Evolutionary conservation across 2,888 invertebrate genomes (phyloP).

Genomic region (Aleiodes leptofemur): DNA sequence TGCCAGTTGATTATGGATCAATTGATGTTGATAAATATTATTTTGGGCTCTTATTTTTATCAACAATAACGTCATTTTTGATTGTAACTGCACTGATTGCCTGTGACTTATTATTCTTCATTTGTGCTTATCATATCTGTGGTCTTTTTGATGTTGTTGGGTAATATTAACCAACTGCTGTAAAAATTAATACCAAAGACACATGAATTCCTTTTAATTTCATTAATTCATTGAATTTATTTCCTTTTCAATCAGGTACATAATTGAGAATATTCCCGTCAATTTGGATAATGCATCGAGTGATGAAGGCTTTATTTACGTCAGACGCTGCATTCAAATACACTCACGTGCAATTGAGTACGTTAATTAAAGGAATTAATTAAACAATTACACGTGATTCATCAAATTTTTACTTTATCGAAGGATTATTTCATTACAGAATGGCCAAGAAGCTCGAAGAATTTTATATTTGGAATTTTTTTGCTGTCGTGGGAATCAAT

Average conservation of each 20-base stretch:
- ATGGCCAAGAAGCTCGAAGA: neutral
- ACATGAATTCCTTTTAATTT: too few species aligned
- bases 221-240: too few species aligned
- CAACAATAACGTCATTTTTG: neutral
- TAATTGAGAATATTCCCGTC: too few species aligned
- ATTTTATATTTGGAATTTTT: constrained; percentile 15
- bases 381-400: too few species aligned
- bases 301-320: too few species aligned
- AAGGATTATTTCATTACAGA: constrained; percentile 1
- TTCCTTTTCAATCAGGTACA: too few species aligned
- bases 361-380: too few species aligned
- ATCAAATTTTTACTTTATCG: too few species aligned
- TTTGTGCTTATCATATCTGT: constrained; percentile 3
- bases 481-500: neutral
- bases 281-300: too few species aligned
- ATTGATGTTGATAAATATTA: constrained; percentile 16
- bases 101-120: constrained; percentile 9
- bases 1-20: constrained; percentile 15
- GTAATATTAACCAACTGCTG: neutral
- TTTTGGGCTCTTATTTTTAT: neutral
- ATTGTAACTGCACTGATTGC: neutral
- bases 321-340: too few species aligned
- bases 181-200: too few species aligned
- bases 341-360: too few species aligned
- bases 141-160: neutral